These are phyloP conservation scores for Eilema caniola DNA, from an alignment of 2,888 invertebrate genomes.

Conservation along the genomic window DNA sequence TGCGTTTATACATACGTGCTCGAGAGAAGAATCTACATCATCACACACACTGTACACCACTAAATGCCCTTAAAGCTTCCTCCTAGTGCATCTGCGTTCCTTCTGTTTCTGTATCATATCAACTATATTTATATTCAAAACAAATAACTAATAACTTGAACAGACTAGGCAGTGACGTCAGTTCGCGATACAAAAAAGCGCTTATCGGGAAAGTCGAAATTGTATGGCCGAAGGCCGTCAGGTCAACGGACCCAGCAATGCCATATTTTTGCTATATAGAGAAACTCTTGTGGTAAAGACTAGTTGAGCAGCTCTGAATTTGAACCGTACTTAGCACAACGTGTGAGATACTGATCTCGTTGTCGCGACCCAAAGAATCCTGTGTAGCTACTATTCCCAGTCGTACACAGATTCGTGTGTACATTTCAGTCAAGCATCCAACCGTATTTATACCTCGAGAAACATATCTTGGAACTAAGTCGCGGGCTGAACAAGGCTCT, in stretches of 20 bases:
- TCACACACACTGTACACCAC: too few relatives aligned
- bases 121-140: not conserved
- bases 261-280: constrained; percentile 15
- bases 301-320: not conserved
- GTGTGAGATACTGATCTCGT: not conserved
- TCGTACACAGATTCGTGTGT: not conserved
- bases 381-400: not conserved
- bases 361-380: not conserved
- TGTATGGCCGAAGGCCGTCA: constrained; percentile 15
- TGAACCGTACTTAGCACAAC: not conserved
- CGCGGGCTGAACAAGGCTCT: too few relatives aligned
- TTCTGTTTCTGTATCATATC: too few relatives aligned
- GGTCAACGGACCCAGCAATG: constrained; percentile 18
- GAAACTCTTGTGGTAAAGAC: not conserved
- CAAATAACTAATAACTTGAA: not conserved
- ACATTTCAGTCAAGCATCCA: not conserved
- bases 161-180: not conserved
- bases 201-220: constrained; percentile 18
- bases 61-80: too few relatives aligned
- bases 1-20: too few relatives aligned
- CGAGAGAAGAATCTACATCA: too few relatives aligned
- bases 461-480: too few relatives aligned
- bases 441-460: not conserved
- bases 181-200: not conserved
- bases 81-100: not conserved